Evolutionary conservation across 2,113 vertebrate species (phyloP).

Genomic region (Acinonyx jubatus): DNA sequence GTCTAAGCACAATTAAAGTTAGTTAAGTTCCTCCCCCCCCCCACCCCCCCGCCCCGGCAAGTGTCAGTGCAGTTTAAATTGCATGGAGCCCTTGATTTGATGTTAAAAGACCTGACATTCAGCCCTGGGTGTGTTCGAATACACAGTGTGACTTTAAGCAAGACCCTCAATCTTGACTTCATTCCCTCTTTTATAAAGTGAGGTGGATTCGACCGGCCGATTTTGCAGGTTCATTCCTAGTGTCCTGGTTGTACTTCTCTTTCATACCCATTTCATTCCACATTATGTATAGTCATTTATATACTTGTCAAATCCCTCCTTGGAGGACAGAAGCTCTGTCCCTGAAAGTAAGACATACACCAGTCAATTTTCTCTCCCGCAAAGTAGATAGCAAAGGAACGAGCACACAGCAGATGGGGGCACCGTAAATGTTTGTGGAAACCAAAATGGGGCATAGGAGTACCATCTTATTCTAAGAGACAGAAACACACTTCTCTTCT

Average conservation of each 20-base stretch:
- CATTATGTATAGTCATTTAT: background rate
- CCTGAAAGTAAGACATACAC: background rate
- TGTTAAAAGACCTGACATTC: background rate
- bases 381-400: background rate
- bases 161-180: background rate
- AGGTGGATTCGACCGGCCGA: background rate
- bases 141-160: background rate
- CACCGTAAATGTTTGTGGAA: background rate
- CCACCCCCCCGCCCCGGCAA: background rate
- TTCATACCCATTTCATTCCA: background rate
- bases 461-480: background rate
- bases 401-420: background rate
- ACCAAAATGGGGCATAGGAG: background rate
- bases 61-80: background rate
- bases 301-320: background rate
- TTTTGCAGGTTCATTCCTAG: background rate
- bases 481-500: background rate
- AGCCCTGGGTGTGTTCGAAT: background rate
- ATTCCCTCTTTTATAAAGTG: background rate
- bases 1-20: slow-evolving; percentile 5
- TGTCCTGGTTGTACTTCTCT: background rate
- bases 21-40: background rate
- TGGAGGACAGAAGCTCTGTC: background rate
- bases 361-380: background rate
- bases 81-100: background rate